A percentile compares a stretch with the other conserved stretches of the same genome.
These are phyloP conservation scores for Drosophila santomea DNA, from an alignment of 1,140 invertebrate genomes.

Conservation along the genomic window DNA sequence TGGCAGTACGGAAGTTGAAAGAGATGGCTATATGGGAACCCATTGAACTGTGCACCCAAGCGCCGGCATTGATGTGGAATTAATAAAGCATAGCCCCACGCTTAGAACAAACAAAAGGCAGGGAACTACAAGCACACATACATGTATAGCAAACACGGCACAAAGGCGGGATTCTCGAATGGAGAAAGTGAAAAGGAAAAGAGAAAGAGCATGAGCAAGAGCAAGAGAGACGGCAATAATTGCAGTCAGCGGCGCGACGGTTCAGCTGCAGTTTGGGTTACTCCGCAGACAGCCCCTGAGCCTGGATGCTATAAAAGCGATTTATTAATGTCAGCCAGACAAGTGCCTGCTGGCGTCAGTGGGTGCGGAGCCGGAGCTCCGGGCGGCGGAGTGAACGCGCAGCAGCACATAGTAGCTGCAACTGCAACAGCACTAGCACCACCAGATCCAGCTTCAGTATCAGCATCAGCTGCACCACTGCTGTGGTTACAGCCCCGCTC, in stretches of 20 bases:
- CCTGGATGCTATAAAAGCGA: slow-evolving; percentile 74
- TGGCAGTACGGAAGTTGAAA: not conserved
- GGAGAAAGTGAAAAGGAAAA: slow-evolving; percentile 9
- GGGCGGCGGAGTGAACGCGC: slow-evolving; percentile 2
- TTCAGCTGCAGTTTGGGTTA: slow-evolving; percentile 60
- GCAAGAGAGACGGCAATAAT: slow-evolving; percentile 26
- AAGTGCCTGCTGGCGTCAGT: slow-evolving; percentile 71
- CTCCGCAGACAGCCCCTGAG: slow-evolving; percentile 23
- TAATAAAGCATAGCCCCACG: slow-evolving; percentile 69
- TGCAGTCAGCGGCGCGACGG: slow-evolving; percentile 28
- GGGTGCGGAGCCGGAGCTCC: slow-evolving; percentile 22
- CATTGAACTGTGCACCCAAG: slow-evolving; percentile 65
- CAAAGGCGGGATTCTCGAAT: not conserved
- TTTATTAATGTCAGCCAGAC: slow-evolving; percentile 82
- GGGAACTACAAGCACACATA: not conserved
- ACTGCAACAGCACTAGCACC: slow-evolving; percentile 3
- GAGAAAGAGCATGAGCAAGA: too few relatives aligned
- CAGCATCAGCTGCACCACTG: slow-evolving; percentile 10
- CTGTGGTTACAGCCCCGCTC: slow-evolving; percentile 10
- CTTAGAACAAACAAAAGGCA: slow-evolving; percentile 61
- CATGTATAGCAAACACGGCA: not conserved
- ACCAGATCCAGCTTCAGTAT: slow-evolving; percentile 1
- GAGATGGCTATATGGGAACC: slow-evolving; percentile 9
- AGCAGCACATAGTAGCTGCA: slow-evolving; percentile 26
- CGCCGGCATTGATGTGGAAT: slow-evolving; percentile 73